A percentile compares a stretch with the other conserved stretches of the same genome.
Conservation (phyloP, 1,140 invertebrate genomes). For the Dinoponera quadriceps region DNA sequence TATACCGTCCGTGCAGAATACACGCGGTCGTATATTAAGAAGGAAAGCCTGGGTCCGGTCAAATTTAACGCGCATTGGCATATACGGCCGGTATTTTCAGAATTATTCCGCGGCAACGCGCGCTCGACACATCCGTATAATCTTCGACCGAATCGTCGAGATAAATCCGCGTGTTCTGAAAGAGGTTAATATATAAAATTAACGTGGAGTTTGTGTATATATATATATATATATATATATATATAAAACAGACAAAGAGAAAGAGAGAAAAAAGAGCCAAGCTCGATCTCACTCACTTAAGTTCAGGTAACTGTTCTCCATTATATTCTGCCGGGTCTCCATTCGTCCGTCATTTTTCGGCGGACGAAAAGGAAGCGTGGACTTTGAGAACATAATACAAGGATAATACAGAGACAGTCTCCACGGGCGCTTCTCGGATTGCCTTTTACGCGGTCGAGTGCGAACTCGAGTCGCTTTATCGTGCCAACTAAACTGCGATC, state of each 20-base stretch:
- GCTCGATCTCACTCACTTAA: too few relatives aligned
- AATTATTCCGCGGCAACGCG: slow-evolving; percentile 28
- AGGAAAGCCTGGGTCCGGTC: slow-evolving; percentile 30
- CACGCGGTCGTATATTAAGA: slow-evolving; percentile 35
- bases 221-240: too few relatives aligned
- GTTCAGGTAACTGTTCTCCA: too few relatives aligned
- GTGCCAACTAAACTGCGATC: slow-evolving; percentile 32
- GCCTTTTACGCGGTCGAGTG: not conserved
- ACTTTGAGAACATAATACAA: not conserved
- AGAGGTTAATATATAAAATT: not conserved
- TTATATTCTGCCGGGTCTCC: too few relatives aligned
- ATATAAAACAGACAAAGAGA: too few relatives aligned
- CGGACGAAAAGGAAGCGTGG: too few relatives aligned
- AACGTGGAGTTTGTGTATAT: too few relatives aligned
- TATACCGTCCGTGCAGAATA: slow-evolving; percentile 33
- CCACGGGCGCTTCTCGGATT: slow-evolving; percentile 12
- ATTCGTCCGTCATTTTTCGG: too few relatives aligned
- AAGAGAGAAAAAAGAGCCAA: too few relatives aligned
- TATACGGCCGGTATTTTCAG: slow-evolving; percentile 31
- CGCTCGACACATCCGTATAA: not conserved
- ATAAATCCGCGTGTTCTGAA: not conserved
- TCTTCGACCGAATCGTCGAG: not conserved
- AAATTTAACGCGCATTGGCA: slow-evolving; percentile 28
- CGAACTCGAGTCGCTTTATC: slow-evolving; percentile 25
- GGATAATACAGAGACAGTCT: not conserved